Base-by-base conservation (phyloP, 1,140 invertebrate species). In the Camponotus pennsylvanicus region DNA sequence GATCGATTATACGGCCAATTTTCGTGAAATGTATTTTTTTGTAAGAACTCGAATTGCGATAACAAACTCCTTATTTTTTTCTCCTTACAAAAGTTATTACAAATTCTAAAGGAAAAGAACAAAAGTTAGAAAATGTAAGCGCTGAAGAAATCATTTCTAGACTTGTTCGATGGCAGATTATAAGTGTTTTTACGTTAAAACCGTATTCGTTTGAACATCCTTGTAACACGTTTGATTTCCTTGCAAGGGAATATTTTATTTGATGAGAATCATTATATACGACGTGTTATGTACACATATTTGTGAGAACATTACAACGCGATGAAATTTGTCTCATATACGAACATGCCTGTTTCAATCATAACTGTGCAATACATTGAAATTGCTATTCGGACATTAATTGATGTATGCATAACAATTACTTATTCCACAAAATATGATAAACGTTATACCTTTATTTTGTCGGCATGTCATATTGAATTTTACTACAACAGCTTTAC, bases 41-140 rank as follows among this genome's bases (percentile, higher is more conserved):
- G 66, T 52, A 34, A 49, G 57, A 89, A 84, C 70, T 89, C 84
- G 88, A 88, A 89, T 89, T 61, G 82, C 89, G 55, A 87, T 75
- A 78, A 88, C 77, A 86, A 78, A 45, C 79, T 73, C 67, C 84
- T 83, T 66, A 63, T 87, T 63, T 80, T 73, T 34, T 59, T 11
- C n/a, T 40, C 37, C 32, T 64, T 77, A 21, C 40, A 45, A 2
- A 40, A 61, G 40, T 73, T 21, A 75, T 34, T 34, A 13, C 27
- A 18, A 61, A 73, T 37, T 34, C 49, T 18, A 59, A 59, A 27
- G 8, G 13, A 27, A n/a, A 13, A 73, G 55, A 3, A 21, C 2
- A 27, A 80, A 6, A 49, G 45, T 52, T 42, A 49, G 21, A 27
- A 21, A 45, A 82, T 59, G 13, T 42, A 34, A 27, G 61, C 8